Evolutionary conservation across 2,888 invertebrate genomes (phyloP), one percentile per base, ranked within the genome.

Genomic region (Orthonevra nobilis): DNA sequence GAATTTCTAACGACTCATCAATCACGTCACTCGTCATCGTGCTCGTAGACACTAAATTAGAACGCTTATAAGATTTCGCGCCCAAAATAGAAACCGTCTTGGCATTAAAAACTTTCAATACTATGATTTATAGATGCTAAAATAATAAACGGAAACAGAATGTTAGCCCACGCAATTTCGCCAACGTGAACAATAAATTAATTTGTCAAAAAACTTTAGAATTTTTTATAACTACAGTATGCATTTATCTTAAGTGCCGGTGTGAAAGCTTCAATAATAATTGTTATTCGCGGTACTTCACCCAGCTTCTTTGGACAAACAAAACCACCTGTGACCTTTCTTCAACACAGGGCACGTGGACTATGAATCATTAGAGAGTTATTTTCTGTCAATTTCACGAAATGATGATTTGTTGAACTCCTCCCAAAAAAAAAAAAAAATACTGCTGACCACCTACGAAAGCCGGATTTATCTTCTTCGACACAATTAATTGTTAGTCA

Each of bases 401-500:
- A 23, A 23, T n/a, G 12, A 48, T 14, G 46, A 17, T 28, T 4
- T 32, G 20, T 17, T 14, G 58, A 58, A 58, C 32, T 20, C 12
- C 32, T n/a, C 19, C 19, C 19, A 32, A 30, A 19, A 42, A 40
- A 19, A 10, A 12, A 30, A 32, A 30, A 19, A 42, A 40, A 19
- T 17, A 12, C 12, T 42, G 4, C 28, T 26, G 2, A 15, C 15
- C 46, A 26, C 60, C 46, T 26, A 46, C 60, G 46, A 36, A 60
- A 4, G 46, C n/a, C 60, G 60, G 60, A 60, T 60, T 60, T 60
- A 9, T 15, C 34, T 36, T 23, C 26, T 46, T 46, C 26, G 60
- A 36, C 32, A 36, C 20, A 46, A 34, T 34, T 60, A 10, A 20
- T 32, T 58, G 46, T 60, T 60, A 46, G 60, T 60, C 60, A 60